Conservation (phyloP, 1,140 invertebrate genomes). For the Drosophila subobscura region DNA sequence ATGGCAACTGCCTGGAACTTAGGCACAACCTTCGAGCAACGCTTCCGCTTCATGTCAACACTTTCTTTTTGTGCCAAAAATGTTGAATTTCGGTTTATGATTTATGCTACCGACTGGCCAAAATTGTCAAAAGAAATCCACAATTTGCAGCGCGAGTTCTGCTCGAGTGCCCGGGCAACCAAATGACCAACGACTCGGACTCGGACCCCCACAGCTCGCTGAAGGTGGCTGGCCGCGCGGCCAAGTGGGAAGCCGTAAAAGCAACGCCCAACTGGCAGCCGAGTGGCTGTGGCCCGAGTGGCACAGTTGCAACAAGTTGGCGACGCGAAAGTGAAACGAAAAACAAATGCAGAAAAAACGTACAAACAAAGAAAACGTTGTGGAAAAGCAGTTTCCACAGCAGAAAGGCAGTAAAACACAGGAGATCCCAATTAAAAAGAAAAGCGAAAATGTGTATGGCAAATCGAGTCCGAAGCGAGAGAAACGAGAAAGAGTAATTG, state of each 20-base stretch:
- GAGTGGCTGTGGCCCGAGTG: constrained; percentile 46
- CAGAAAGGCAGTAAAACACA: constrained; percentile 29
- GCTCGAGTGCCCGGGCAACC: constrained; percentile 40
- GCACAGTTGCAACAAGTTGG: constrained; percentile 73
- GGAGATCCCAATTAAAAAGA: constrained; percentile 73
- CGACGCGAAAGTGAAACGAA: constrained; percentile 66
- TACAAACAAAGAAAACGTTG: constrained; percentile 8
- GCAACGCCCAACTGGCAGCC: constrained; percentile 16
- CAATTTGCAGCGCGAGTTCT: constrained; percentile 52
- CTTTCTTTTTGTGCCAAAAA: constrained; percentile 64
- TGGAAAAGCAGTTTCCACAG: constrained; percentile 39
- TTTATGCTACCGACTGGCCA: constrained; percentile 49
- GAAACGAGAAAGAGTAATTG: constrained; percentile 45
- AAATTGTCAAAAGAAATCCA: constrained; percentile 65
- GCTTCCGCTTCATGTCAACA: constrained; percentile 66
- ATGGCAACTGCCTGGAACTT: constrained; percentile 10
- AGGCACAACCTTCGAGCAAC: constrained; percentile 17
- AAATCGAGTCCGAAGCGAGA: constrained; percentile 45
- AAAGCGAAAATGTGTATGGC: constrained; percentile 66
- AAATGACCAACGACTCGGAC: constrained; percentile 24
- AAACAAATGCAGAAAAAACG: constrained; percentile 44
- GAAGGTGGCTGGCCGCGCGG: neutral
- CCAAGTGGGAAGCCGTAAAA: constrained; percentile 66
- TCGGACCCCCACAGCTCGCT: neutral
- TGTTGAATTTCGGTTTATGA: constrained; percentile 51